phyloP scores from a whole-genome alignment of 2,888 invertebrate species.

The Rugalucina vietnamica region DNA sequence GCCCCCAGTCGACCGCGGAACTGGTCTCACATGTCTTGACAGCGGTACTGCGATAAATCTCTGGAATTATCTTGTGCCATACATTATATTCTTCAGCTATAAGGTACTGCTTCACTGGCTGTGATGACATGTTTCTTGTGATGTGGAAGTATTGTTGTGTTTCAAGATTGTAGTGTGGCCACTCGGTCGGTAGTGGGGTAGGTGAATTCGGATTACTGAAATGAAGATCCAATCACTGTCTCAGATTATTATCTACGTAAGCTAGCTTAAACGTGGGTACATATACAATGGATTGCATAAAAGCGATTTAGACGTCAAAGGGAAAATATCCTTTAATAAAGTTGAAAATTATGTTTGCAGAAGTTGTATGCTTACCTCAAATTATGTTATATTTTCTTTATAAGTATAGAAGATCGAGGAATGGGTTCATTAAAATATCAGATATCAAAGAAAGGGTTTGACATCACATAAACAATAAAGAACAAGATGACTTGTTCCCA shows the following conservation, averaged over 20 bases:
- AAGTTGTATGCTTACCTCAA: neutral
- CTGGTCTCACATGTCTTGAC: no score
- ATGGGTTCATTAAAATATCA: no score
- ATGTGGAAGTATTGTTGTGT: neutral
- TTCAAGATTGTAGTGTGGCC: neutral
- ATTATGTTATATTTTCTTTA: neutral
- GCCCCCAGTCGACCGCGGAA: no score
- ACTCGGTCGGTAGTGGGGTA: neutral
- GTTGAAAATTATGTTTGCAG: neutral
- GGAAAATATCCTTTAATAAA: neutral
- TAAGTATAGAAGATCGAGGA: no score
- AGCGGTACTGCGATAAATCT: no score
- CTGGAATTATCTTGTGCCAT: neutral
- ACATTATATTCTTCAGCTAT: neutral
- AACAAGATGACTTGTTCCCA: no score
- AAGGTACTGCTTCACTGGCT: slow-evolving; percentile 1
- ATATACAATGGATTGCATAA: neutral
- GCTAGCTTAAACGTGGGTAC: no score
- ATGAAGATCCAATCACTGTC: neutral
- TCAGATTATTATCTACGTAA: neutral
- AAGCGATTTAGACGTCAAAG: neutral
- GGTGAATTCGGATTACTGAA: slow-evolving; percentile 15
- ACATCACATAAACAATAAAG: no score
- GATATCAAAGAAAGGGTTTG: no score
- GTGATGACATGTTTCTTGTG: neutral